A percentile compares a stretch with the other conserved stretches of the same genome.
Evolutionary conservation across 2,888 invertebrate species (phyloP).

Genomic region (Microplitis deprimator): DNA sequence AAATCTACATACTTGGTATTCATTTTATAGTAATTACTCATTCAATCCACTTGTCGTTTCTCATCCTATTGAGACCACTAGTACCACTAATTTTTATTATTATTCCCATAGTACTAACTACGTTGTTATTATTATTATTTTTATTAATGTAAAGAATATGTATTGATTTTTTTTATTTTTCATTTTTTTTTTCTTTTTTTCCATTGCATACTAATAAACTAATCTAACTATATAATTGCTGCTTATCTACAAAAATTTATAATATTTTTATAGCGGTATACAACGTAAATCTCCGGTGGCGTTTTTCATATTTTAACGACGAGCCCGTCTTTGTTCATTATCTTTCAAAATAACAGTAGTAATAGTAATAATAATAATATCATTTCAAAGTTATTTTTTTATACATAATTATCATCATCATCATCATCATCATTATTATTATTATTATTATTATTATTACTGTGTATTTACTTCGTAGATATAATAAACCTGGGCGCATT

Average conservation of each 20-base stretch:
- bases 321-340: background rate
- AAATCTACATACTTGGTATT: slow-evolving; percentile 51
- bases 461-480: background rate
- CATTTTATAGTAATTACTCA: slow-evolving; percentile 40
- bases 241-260: slow-evolving; percentile 54
- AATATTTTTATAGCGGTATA: slow-evolving; percentile 25
- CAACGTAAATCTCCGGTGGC: slow-evolving; percentile 15
- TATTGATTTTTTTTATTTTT: slow-evolving; percentile 49
- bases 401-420: background rate
- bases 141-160: slow-evolving; percentile 69
- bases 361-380: background rate
- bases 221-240: slow-evolving; percentile 50
- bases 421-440: background rate
- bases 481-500: background rate
- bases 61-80: slow-evolving; percentile 60
- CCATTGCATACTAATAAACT: slow-evolving; percentile 52
- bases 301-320: slow-evolving; percentile 23
- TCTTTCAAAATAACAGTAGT: background rate
- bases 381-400: background rate
- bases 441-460: background rate
- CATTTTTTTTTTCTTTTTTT: slow-evolving; percentile 23
- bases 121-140: background rate
- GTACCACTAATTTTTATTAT: slow-evolving; percentile 54
- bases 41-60: slow-evolving; percentile 39
- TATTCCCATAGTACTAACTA: slow-evolving; percentile 49